Evolutionary conservation across 2,888 invertebrate genomes (phyloP).

Genomic region (Drosophila cognata): DNA sequence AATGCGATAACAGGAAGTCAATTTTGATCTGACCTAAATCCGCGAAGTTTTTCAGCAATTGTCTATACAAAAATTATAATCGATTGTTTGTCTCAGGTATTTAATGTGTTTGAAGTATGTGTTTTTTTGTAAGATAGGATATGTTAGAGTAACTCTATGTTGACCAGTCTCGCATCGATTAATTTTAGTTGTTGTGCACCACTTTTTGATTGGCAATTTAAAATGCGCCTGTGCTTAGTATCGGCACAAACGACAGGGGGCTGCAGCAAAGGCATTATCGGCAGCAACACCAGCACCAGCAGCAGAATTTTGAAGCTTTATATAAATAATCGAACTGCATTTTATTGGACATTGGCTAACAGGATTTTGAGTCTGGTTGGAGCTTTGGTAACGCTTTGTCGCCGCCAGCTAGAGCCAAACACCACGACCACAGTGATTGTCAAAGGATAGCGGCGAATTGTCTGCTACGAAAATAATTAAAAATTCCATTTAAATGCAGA

Average conservation of each 20-base stretch:
- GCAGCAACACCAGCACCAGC: slow-evolving; percentile 30
- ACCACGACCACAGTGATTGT: slow-evolving; percentile 68
- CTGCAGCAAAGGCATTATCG: slow-evolving; percentile 19
- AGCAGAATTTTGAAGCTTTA: slow-evolving; percentile 66
- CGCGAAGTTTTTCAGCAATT: background rate
- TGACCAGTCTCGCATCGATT: background rate
- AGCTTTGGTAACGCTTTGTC: slow-evolving; percentile 29
- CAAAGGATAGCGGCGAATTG: slow-evolving; percentile 65
- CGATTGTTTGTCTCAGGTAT: background rate
- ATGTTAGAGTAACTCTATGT: slow-evolving; percentile 18
- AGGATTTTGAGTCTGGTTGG: slow-evolving; percentile 45
- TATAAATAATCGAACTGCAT: slow-evolving; percentile 79
- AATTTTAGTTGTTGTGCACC: slow-evolving; percentile 36
- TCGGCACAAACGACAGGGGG: slow-evolving; percentile 3
- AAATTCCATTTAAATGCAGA: slow-evolving; percentile 81
- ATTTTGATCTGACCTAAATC: background rate
- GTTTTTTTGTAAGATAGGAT: background rate
- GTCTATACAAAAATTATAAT: background rate
- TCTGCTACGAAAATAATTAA: slow-evolving; percentile 74
- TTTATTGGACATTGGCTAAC: slow-evolving; percentile 51
- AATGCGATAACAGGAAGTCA: background rate
- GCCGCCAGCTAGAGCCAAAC: slow-evolving; percentile 43
- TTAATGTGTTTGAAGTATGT: background rate
- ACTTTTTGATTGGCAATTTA: slow-evolving; percentile 79
- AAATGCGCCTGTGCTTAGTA: slow-evolving; percentile 57